These are phyloP conservation scores for Otus scops DNA, from an alignment of 2,797 vertebrate genomes.

Conservation along the genomic window DNA sequence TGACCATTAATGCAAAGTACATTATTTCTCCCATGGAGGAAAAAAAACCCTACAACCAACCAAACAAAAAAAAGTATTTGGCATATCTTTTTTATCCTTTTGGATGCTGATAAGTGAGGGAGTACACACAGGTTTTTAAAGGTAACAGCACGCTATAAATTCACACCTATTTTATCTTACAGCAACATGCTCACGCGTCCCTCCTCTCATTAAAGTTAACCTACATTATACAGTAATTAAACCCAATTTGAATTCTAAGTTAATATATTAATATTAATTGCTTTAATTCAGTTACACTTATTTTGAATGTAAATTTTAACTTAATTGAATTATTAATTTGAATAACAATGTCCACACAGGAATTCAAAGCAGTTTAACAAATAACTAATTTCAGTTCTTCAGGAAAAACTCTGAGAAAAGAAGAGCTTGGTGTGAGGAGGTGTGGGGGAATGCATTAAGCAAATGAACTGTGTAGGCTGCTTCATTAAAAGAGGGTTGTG, in stretches of 20 bases:
- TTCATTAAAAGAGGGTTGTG: conserved; percentile 31
- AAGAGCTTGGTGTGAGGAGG: background rate
- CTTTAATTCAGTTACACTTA: conserved; percentile 12
- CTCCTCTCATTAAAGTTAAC: background rate
- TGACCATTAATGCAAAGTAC: background rate
- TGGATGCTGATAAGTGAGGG: background rate
- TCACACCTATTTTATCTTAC: background rate
- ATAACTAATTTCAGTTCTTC: background rate
- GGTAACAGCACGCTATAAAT: background rate
- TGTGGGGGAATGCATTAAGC: background rate
- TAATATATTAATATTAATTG: background rate
- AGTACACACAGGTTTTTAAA: background rate
- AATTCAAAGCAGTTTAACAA: conserved; percentile 10
- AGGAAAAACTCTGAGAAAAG: background rate
- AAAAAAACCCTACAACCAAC: background rate
- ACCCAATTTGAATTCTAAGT: background rate
- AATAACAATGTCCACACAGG: conserved; percentile 12
- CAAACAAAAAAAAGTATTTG: background rate
- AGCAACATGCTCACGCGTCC: background rate
- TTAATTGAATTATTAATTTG: conserved; percentile 25
- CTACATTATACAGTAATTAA: conserved; percentile 17
- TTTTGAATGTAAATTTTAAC: conserved; percentile 10
- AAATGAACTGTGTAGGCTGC: background rate
- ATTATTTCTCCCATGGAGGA: background rate
- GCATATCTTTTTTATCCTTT: background rate